Percentiles rank a stretch among this genome's conserved stretches.
phyloP scores from a whole-genome alignment of 1,140 invertebrate species.

The Alviniconcha marisindica region DNA sequence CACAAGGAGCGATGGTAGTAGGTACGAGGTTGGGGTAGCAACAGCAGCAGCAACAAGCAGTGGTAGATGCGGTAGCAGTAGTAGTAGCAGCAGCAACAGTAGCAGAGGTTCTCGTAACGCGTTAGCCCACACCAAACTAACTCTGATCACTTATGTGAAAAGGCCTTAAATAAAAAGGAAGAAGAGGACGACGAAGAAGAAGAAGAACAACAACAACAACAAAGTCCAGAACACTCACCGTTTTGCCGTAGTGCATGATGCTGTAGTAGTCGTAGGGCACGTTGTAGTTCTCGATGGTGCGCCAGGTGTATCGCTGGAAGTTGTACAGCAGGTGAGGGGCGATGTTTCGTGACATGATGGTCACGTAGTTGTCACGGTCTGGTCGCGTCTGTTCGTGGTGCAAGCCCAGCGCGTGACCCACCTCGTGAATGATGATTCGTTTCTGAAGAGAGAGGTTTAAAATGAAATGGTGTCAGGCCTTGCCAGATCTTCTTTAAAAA shows the following conservation, averaged over 20 bases:
- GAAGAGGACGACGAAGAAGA: no score
- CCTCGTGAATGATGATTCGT: conserved; percentile 61
- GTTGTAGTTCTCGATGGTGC: conserved; percentile 95
- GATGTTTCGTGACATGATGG: conserved; percentile 67
- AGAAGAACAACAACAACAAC: no score
- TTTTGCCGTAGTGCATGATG: conserved; percentile 95
- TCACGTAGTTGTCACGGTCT: conserved; percentile 73
- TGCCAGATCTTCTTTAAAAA: conserved; percentile 2
- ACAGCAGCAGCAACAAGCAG: conserved; percentile 11
- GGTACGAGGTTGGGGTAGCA: neutral
- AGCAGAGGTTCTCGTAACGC: neutral
- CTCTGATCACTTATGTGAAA: no score
- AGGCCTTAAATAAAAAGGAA: no score
- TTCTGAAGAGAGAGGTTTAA: conserved; percentile 52
- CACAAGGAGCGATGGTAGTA: conserved; percentile 4
- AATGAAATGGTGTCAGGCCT: neutral
- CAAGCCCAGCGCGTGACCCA: conserved; percentile 80
- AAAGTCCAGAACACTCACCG: conserved; percentile 44
- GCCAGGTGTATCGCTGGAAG: conserved; percentile 95
- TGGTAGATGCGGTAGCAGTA: neutral
- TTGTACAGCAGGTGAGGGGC: conserved; percentile 85
- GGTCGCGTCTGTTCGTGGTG: conserved; percentile 76
- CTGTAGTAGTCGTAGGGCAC: conserved; percentile 91
- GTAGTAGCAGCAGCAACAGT: conserved; percentile 11
- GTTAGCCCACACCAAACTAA: no score